Base-by-base conservation (phyloP, 2,113 vertebrate genomes). In the Gadus chalcogrammus region DNA sequence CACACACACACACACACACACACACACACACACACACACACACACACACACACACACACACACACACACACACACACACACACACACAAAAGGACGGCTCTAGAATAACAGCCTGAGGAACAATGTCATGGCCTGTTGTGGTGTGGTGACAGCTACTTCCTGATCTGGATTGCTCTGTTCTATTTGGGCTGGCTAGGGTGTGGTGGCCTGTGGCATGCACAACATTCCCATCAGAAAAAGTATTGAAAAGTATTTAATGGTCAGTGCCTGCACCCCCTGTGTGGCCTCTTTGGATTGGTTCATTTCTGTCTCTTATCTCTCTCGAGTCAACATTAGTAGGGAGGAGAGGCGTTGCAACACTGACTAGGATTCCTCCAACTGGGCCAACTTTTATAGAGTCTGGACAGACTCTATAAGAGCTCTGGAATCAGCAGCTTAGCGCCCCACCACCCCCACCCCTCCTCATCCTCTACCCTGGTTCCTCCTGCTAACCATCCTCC, bases 101-200 rank as follows among this genome's bases (percentile, higher is more conserved):
- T 63, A 63, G 22, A 82, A 78, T 82, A 71, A 83, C 3, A n/a
- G 67, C 73, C 73, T 64, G 77, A 71, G 76, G 63, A 48, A 48
- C 42, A 48, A 48, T 48, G 42, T 13, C 42, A 13, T 48, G 42
- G 77, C 62, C 59, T 61, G 27, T 64, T 69, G 67, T 9, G 79
- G 64, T 42, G 73, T 55, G 22, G 67, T 56, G 78, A 85, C 61
- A 69, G 80, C 82, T 67, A 63, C 53, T 81, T 86, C 85, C 80
- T 79, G 67, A 27, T 72, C 67, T 77, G 74, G 76, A 77, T 64
- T 42, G 52, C 70, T 52, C 38, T 11, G 71, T 66, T 31, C 52
- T 69, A 61, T 76, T 59, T 58, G 71, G 67, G 74, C 78, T 73
- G 61, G 28, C 70, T 73, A 42, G 61, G 17, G 48, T 58, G 58